Percentiles rank a stretch among this genome's conserved stretches.
These are phyloP conservation scores for Sibirionetta formosa DNA, from an alignment of 2,797 vertebrate species.

Conservation along the genomic window DNA sequence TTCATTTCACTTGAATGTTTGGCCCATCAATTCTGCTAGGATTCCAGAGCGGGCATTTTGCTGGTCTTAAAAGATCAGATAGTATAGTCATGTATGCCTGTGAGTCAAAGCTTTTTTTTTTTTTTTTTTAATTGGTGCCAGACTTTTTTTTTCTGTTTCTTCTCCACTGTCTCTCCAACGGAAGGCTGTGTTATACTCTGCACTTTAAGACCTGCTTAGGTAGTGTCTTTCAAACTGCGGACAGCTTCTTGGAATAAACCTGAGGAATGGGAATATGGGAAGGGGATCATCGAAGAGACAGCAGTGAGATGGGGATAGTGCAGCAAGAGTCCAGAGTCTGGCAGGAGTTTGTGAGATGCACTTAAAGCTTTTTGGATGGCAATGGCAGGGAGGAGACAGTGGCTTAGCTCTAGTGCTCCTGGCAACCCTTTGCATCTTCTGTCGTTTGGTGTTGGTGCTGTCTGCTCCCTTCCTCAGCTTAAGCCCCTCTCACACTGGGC, in stretches of 20 bases:
- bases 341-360: neutral
- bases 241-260: neutral
- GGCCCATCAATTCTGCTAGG: neutral
- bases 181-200: neutral
- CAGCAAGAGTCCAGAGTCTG: neutral
- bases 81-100: neutral
- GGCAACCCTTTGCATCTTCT: rapidly evolving
- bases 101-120: neutral
- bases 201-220: neutral
- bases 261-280: neutral
- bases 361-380: neutral
- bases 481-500: neutral
- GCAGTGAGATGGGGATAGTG: neutral
- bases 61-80: neutral
- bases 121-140: neutral
- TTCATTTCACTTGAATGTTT: neutral
- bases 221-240: neutral
- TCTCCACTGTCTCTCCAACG: neutral
- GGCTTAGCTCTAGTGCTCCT: neutral
- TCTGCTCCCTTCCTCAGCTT: neutral
- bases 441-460: neutral
- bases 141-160: neutral
- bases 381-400: neutral
- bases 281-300: rapidly evolving
- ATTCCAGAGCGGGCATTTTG: neutral